Base-by-base conservation (phyloP, 2,113 vertebrate species). In the Corvus cornix region DNA sequence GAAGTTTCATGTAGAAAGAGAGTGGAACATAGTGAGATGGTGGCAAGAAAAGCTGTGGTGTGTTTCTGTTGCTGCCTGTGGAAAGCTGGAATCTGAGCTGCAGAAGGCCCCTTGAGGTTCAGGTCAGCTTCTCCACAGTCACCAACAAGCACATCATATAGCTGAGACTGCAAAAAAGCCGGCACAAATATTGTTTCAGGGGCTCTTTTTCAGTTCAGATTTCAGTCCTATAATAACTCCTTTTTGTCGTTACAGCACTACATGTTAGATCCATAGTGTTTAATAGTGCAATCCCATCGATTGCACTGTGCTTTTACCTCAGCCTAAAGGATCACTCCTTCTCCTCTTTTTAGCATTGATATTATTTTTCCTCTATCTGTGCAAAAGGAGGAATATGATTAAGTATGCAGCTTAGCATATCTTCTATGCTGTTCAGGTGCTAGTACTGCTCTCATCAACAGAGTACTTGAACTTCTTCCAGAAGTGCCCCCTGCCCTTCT, bases 401-500 rank as follows among this genome's bases (percentile, higher is more conserved):
- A 19, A 18, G 11, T 52, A 39, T 66, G 35, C 35, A 67, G 48
- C 63, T 94, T 75, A 75, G 41, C 41, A 43, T 94, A 78, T 81
- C 48, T 84, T 70, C 52, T 75, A 70, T 64, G 52, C 82, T 75
- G 28, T 77, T 95, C 93, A 89, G 90, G 41, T 62, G 10, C 24
- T 90, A 41, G 26, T 20, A 60, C 35, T 48, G 52, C 56, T 84
- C 52, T 92, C 88, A 87, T 84, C 83, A 84, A 86, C 39, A 84
- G 43, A 84, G 44, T 90, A 84, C 69, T 95, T 96, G 85, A 96
- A 92, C 85, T 87, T 87, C 92, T 93, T 94, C 83, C 83, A 94
- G 52, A 70, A 92, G n/a, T 84, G 49, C 24, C 69, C 84, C n/a
- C 44, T 95, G 90, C 76, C 79, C 64, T 94, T 95, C 83, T 93